A percentile compares a stretch with the other conserved stretches of the same genome.
These are phyloP conservation scores for Noctua janthe DNA, from an alignment of 2,888 invertebrate genomes.

Conservation along the genomic window DNA sequence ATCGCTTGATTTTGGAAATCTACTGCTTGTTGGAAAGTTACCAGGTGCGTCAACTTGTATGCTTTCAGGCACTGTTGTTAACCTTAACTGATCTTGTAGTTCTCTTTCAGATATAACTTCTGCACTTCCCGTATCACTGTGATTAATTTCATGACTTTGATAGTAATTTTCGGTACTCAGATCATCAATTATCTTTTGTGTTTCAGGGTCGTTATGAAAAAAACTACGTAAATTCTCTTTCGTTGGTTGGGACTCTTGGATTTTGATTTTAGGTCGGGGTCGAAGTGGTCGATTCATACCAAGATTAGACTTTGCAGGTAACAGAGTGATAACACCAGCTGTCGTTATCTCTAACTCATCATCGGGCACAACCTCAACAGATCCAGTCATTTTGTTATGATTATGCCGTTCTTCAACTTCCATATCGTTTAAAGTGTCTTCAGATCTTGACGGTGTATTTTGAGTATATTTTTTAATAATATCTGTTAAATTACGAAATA, in stretches of 20 bases:
- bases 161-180: conserved; percentile 78
- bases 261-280: conserved; percentile 90
- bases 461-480: conserved; percentile 92
- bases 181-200: conserved; percentile 76
- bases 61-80: conserved; percentile 71
- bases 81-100: conserved; percentile 67
- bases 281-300: conserved; percentile 93
- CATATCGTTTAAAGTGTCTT: conserved; percentile 63
- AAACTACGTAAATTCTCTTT: conserved; percentile 82
- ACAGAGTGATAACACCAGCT: conserved; percentile 89
- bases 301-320: conserved; percentile 95
- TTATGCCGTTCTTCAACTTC: conserved; percentile 77
- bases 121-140: conserved; percentile 70
- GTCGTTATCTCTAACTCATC: conserved; percentile 85
- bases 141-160: conserved; percentile 68
- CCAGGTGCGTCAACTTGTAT: conserved; percentile 69
- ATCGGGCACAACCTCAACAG: conserved; percentile 86
- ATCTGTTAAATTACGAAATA: conserved; percentile 91
- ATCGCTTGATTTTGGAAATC: conserved; percentile 84
- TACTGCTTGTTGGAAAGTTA: conserved; percentile 73
- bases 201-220: conserved; percentile 77
- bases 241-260: conserved; percentile 75
- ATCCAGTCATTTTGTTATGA: conserved; percentile 82
- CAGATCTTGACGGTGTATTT: conserved; percentile 73
- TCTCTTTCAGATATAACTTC: conserved; percentile 73